Base-by-base conservation (phyloP, 2,888 invertebrate species). In the Tachina lurida region DNA sequence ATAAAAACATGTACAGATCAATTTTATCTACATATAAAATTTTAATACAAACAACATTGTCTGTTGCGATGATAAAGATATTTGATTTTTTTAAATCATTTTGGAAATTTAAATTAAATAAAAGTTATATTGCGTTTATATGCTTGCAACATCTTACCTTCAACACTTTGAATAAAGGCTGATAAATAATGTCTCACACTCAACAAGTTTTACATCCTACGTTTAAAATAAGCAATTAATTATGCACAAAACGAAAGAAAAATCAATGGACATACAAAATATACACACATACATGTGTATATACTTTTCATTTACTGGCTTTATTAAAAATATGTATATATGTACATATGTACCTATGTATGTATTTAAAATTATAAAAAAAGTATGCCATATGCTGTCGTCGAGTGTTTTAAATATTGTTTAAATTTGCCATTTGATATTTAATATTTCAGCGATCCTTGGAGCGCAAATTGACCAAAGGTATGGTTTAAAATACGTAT, bases 401-500 rank as follows among this genome's bases (percentile, higher is more conserved):
- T 43, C 22, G 49, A 76, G 86, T 86, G 86, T 83, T 79, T 31
- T 68, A 84, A 78, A 84, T 74, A 45, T 73, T 71, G 74, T 52
- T 75, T 75, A 78, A 74, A 74, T 22, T 31, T 77, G 86, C 76
- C 83, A 86, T 83, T 86, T 80, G 86, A 86, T 86, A 86, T 73
- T 62, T 74, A 63, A 77, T 85, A 70, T 68, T 56, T 74, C 45
- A 71, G 45, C 65, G 68, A 80, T 81, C 81, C 71, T 80, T 49
- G 77, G 41, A 52, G 60, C 71, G 65, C 79, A 80, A 81, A 84
- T 77, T 84, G 68, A 63, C 56, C 76, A 79, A 81, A 77, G 68
- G 31, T 67, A 56, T 79, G 45, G 17, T 43, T 7, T 15, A 31
- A 62, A 67, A 19, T 43, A 31, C 7, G 31, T 31, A 31, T 45